These are phyloP conservation scores for Electrona antarctica DNA, from an alignment of 2,113 vertebrate species.

Conservation along the genomic window DNA sequence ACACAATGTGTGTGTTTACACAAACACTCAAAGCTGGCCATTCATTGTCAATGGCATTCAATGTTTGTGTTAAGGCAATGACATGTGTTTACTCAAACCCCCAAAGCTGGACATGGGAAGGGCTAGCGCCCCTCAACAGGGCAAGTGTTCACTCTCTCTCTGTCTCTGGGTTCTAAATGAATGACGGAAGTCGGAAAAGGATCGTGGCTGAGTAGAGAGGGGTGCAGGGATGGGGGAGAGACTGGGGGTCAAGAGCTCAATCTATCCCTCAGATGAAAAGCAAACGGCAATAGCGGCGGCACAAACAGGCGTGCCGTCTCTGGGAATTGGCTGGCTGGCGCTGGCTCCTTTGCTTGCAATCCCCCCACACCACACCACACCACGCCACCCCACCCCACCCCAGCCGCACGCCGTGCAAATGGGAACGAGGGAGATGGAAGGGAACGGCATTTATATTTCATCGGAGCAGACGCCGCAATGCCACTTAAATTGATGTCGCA, in stretches of 20 bases:
- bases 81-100: too few relatives aligned
- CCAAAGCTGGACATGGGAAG: too few relatives aligned
- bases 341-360: conserved; percentile 35
- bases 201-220: conserved; percentile 3
- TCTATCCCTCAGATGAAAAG: conserved; percentile 74
- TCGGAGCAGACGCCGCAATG: conserved; percentile 42
- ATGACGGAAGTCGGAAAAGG: conserved; percentile 22
- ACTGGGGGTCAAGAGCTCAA: conserved; percentile 61
- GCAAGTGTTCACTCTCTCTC: background rate
- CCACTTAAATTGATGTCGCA: conserved; percentile 61
- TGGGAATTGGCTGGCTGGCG: conserved; percentile 54
- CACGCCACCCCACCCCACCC: too few relatives aligned
- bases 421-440: conserved; percentile 36
- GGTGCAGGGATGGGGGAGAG: background rate
- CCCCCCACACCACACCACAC: too few relatives aligned
- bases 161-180: conserved; percentile 15
- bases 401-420: conserved; percentile 48
- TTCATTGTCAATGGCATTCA: too few relatives aligned
- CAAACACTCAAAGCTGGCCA: too few relatives aligned
- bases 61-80: too few relatives aligned
- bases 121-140: background rate
- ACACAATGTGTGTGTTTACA: too few relatives aligned
- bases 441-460: conserved; percentile 71
- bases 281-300: conserved; percentile 70
- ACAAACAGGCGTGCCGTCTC: conserved; percentile 72